Evolutionary conservation across 2,888 invertebrate species (phyloP), one percentile per base, ranked within the genome.

Genomic region (Philhelius pedissequus): DNA sequence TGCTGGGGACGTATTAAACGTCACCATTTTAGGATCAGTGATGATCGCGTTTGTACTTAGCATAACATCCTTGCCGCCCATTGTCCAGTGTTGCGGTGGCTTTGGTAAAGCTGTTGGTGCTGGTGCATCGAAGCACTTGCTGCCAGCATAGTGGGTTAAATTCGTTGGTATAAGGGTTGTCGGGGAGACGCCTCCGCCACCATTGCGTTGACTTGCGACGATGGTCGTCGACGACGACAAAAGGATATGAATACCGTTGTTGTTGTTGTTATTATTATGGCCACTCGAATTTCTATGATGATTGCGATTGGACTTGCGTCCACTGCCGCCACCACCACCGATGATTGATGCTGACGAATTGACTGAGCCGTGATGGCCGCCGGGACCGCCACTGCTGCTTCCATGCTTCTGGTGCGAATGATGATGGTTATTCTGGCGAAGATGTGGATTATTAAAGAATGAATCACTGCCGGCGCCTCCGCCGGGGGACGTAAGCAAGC

Each of bases 71-170:
- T 86, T 82, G 74, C 82, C 86, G 78, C 86, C 75, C 15, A 89
- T 87, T 91, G 94, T 94, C 96, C 96, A 97, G 92, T 95, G 96
- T 87, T 94, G 93, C 79, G 96, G 96, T 88, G 96, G 96, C 90
- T 94, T 95, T 79, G 96, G 96, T 89, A 96, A 92, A 86, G 95
- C 94, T 88, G 94, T 94, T 52, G 96, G 96, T 76, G 95, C 94
- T 64, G 96, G 96, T 71, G 96, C 95, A 87, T 96, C 96, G 89
- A 95, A 96, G 93, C 96, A 96, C 91, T 96, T 96, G 90, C 96
- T 95, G 89, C 94, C 96, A 86, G 96, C 96, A 90, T 92, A 92
- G 89, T 91, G 91, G 88, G 91, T 90, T 86, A 91, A 88, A 87
- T 90, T 91, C 89, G 90, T 90, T 89, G 91, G 90, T 89, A 91